Evolutionary conservation across 2,888 invertebrate genomes (phyloP).

Genomic region (Erebia epiphron): DNA sequence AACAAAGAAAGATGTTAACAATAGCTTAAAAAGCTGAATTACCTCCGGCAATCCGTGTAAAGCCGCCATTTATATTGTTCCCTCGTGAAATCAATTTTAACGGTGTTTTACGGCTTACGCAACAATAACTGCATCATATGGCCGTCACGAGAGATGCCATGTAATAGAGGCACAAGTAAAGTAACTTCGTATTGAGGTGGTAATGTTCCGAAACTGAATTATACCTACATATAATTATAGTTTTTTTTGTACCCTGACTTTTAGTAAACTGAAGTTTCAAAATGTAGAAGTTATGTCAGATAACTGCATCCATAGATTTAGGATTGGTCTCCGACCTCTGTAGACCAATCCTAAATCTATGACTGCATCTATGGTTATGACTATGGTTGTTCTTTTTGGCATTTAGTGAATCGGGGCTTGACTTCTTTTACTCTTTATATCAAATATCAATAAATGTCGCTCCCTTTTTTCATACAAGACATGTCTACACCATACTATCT

Average conservation of each 20-base stretch:
- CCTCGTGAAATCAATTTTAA: constrained; percentile 25
- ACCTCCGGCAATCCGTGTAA: constrained; percentile 3
- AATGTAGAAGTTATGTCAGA: no score
- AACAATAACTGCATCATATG: constrained; percentile 26
- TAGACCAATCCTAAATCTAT: background rate
- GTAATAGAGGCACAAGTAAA: background rate
- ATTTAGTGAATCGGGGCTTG: background rate
- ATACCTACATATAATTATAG: no score
- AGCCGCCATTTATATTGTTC: constrained; percentile 23
- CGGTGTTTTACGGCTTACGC: constrained; percentile 21
- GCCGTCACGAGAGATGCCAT: background rate
- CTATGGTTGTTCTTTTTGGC: background rate
- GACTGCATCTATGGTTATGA: no score
- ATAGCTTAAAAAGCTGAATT: constrained; percentile 9
- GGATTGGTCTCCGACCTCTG: no score
- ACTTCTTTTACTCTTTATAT: background rate
- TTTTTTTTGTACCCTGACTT: no score
- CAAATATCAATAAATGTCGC: background rate
- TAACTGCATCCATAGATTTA: no score
- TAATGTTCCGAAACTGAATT: background rate
- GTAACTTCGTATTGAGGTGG: background rate
- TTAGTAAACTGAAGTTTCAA: no score
- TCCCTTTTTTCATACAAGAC: background rate
- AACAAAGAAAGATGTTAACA: constrained; percentile 9
- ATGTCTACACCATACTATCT: no score